Base-by-base conservation (phyloP, 1,140 invertebrate species). In the Plodia interpunctella region DNA sequence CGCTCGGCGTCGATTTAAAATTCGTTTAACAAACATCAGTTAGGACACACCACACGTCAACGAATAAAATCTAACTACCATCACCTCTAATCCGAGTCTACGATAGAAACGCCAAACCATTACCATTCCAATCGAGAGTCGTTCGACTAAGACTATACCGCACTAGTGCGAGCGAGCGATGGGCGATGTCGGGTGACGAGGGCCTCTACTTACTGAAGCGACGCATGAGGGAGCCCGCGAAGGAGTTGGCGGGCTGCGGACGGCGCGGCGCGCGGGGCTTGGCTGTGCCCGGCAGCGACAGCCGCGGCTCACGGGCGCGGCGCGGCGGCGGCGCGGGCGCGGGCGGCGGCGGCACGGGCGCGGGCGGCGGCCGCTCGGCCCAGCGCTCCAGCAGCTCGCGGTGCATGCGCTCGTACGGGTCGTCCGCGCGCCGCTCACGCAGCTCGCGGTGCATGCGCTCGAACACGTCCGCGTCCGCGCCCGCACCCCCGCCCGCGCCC, bases 191-290 rank as follows among this genome's bases (percentile, higher is more conserved):
- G 63, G 49, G 63, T 54, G 55, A 60, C 67, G 74, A 61, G 67
- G 72, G 78, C 62, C 62, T 57, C 61, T 92, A 96, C 95, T 96
- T 95, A 96, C 95, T 95, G 93, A 96, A 95, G 91, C 94, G 92
- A 83, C 94, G 92, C 90, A 95, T 94, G 71, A 96, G 90, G 91
- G 92, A 94, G 74, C 93, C 93, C 65, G 93, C 92, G 86, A 94
- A 94, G 54, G 92, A 91, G 21, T 91, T 88, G 81, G 88, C 35
- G 69, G 84, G 57, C 68, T 62, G 78, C 70, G 59, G 77, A 6
- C 21, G 92, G 93, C 92, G 72, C 94, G 59, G 61, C 55, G 15
- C 62, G n/a, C 66, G n/a, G 21, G 21, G 21, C 21, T 25, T 25
- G 62, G 65, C n/a, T n/a, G n/a, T n/a, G n/a, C n/a, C n/a, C n/a